Base-by-base conservation (phyloP, 2,113 vertebrate species). In the Gopherus evgoodei region DNA sequence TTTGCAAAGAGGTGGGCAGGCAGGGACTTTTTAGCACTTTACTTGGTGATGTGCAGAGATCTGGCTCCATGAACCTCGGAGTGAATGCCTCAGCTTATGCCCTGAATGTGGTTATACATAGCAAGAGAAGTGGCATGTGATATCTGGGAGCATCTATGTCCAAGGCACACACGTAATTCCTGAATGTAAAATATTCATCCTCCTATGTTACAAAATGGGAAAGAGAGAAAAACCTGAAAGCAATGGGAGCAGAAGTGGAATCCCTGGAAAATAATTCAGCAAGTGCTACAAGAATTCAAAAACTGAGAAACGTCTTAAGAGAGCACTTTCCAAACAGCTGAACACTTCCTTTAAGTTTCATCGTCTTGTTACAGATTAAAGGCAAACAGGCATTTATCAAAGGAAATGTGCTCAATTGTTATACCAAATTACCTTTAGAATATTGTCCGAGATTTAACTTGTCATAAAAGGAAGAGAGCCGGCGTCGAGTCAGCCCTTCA, bases 291-390 rank as follows among this genome's bases (percentile, higher is more conserved):
- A 49, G 91, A 95, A 94, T 90, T 90, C 89, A 94, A 72, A 86
- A 42, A 80, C 81, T 8, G 56, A 86, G 87, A 89, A 16, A 53
- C 54, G 84, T 62, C 92, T 83, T 89, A 57, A 57, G 92, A 94
- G 80, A 8, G 2, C 86, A 1, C 89, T 86, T 89, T 13, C 81
- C 90, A 42, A 1, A 44, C 96, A 96, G 97, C 90, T 57, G 92
- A 97, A 89, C 25, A 11, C 89, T 96, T 94, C 97, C 97, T 96
- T 82, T 38, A 95, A 96, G 93, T 86, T 94, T 96, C 97, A 87
- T 95, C 78, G 7, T 95, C 96, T 93, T 96, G 96, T 97, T 97
- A 97, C 97, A 96, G 97, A 98, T 98, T 97, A 97, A 98, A 98
- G 97, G 95, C 94, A 95, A 97, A 96, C 87, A 89, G 94, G 96